Evolutionary conservation across 2,888 invertebrate genomes (phyloP).

Genomic region (Nyleta sp.): DNA sequence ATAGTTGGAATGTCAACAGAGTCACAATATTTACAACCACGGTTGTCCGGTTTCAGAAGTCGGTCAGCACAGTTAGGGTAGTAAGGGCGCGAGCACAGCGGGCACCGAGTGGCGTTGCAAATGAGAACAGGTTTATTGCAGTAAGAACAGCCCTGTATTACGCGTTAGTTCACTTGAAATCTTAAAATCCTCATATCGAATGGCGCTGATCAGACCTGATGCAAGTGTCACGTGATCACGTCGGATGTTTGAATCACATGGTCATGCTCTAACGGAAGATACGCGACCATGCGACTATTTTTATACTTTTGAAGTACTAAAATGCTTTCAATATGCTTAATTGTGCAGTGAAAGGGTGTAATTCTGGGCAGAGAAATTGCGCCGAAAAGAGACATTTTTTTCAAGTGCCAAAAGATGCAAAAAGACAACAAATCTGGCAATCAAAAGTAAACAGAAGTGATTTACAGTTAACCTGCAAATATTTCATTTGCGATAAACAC

Average conservation of each 20-base stretch:
- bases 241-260: no score
- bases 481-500: slow-evolving; percentile 34
- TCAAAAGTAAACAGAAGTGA: not conserved
- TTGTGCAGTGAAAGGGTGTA: slow-evolving; percentile 9
- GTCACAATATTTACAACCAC: no score
- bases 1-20: no score
- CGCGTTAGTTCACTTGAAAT: slow-evolving; percentile 1
- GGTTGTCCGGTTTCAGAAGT: no score
- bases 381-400: slow-evolving; percentile 5
- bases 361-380: slow-evolving; percentile 7
- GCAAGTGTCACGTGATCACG: not conserved
- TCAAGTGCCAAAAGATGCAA: not conserved
- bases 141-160: slow-evolving; percentile 10
- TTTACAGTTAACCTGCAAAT: not conserved
- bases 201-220: slow-evolving; percentile 16
- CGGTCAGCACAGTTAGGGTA: no score
- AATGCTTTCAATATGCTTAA: not conserved
- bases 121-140: no score
- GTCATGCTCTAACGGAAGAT: no score
- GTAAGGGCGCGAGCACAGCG: no score
- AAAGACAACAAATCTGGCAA: not conserved
- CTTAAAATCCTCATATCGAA: not conserved
- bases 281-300: not conserved
- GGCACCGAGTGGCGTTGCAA: no score
- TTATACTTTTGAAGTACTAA: not conserved